These are phyloP conservation scores for Drosophila triauraria DNA, from an alignment of 1,140 invertebrate species.

Conservation along the genomic window DNA sequence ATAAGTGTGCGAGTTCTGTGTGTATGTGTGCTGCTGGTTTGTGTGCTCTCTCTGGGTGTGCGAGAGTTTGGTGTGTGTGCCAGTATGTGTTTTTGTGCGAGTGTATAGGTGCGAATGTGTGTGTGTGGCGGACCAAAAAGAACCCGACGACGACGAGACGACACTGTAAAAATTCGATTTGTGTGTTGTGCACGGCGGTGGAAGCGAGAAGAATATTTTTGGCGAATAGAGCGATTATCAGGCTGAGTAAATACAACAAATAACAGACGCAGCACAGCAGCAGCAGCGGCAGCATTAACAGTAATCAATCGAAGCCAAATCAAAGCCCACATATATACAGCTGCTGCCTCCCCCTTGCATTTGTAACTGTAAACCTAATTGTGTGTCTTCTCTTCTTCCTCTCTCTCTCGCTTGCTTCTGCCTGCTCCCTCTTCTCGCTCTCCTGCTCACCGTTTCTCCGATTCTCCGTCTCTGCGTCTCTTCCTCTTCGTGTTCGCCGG, in stretches of 20 bases:
- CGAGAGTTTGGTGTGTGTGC: slow-evolving; percentile 35
- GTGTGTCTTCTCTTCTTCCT: slow-evolving; percentile 47
- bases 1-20: slow-evolving; percentile 26
- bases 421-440: slow-evolving; percentile 7
- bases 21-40: slow-evolving; percentile 25
- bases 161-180: slow-evolving; percentile 78
- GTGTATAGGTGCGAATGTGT: slow-evolving; percentile 43
- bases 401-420: slow-evolving; percentile 37
- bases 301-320: slow-evolving; percentile 58
- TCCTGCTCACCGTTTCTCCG: slow-evolving; percentile 3
- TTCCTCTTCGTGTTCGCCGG: slow-evolving; percentile 26
- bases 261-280: slow-evolving; percentile 48
- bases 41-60: slow-evolving; percentile 50
- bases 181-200: slow-evolving; percentile 68
- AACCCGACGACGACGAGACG: slow-evolving; percentile 71
- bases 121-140: slow-evolving; percentile 72
- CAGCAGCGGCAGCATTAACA: slow-evolving; percentile 56
- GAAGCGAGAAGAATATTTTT: slow-evolving; percentile 58
- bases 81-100: slow-evolving; percentile 28
- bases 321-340: slow-evolving; percentile 22
- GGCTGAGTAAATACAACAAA: slow-evolving; percentile 63
- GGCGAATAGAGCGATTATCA: slow-evolving; percentile 73
- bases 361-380: slow-evolving; percentile 77
- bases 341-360: slow-evolving; percentile 36
- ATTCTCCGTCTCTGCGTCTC: slow-evolving; percentile 9